phyloP scores from a whole-genome alignment of 2,888 invertebrate genomes.

The Tachystola acroxantha region DNA sequence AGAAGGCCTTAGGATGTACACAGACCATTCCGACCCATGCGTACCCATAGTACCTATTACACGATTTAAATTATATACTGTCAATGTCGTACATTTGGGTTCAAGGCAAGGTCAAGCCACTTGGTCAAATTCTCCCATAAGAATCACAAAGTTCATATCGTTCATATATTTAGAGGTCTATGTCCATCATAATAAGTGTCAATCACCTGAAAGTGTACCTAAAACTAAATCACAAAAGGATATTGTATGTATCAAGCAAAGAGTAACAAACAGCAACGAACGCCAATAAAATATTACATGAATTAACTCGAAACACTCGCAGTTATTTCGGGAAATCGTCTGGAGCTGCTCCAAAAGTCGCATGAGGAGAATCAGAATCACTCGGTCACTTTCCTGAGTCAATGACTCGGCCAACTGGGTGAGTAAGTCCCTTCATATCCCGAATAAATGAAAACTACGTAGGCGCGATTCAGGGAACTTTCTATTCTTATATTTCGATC shows the following conservation, averaged over 20 bases:
- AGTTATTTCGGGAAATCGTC: constrained; percentile 69
- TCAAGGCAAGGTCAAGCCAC: too few species aligned
- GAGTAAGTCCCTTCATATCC: constrained; percentile 18
- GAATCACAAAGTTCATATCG: too few species aligned
- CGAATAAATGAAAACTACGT: constrained; percentile 3
- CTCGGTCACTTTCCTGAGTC: constrained; percentile 72
- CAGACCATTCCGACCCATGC: too few species aligned
- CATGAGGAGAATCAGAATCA: constrained; percentile 47
- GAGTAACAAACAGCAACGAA: constrained; percentile 42
- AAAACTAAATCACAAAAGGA: neutral
- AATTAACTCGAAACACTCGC: constrained; percentile 44
- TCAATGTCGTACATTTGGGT: too few species aligned
- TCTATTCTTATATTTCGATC: constrained; percentile 26
- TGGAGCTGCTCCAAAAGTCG: constrained; percentile 71
- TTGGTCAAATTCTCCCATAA: too few species aligned
- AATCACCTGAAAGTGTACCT: too few species aligned
- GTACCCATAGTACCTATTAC: too few species aligned
- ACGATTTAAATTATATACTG: too few species aligned
- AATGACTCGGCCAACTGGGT: constrained; percentile 63
- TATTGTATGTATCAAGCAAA: too few species aligned
- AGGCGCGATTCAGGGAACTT: constrained; percentile 34
- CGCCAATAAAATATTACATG: constrained; percentile 53
- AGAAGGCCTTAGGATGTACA: too few species aligned
- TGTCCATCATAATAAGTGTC: too few species aligned
- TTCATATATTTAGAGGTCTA: too few species aligned